Percentiles rank a stretch among this genome's conserved stretches.
Conservation (phyloP, 92 coral and sea anemone genomes). For the Epizoanthus stellaris region DNA sequence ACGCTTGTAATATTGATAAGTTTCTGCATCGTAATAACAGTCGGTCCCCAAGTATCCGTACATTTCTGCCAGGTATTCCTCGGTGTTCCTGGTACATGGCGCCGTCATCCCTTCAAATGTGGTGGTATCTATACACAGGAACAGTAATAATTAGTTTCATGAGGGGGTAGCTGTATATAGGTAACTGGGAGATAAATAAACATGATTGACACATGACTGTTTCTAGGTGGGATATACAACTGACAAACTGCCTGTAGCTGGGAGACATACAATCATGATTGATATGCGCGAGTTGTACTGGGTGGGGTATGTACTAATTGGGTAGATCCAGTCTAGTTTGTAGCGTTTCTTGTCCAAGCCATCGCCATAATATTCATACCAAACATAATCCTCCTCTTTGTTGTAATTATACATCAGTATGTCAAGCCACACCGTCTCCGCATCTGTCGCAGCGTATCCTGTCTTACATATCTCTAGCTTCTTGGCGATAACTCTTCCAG, state of each 20-base stretch:
- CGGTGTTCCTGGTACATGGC: constrained; percentile 39
- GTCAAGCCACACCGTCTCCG: constrained; percentile 41
- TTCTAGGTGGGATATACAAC: too few species aligned
- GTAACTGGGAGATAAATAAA: too few species aligned
- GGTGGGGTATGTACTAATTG: constrained; percentile 24
- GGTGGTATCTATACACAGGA: neutral
- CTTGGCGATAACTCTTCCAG: constrained; percentile 10
- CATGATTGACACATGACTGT: too few species aligned
- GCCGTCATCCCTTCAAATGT: constrained; percentile 42
- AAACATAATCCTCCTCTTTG: constrained; percentile 23
- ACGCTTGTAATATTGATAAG: constrained; percentile 29
- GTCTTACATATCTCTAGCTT: constrained; percentile 26
- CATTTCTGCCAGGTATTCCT: constrained; percentile 43
- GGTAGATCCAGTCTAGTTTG: constrained; percentile 53
- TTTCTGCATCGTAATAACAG: constrained; percentile 35
- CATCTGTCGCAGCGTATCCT: constrained; percentile 35
- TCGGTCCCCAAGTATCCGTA: constrained; percentile 58
- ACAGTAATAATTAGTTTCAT: too few species aligned
- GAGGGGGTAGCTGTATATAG: too few species aligned
- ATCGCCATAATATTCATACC: constrained; percentile 23
- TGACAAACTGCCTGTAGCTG: too few species aligned
- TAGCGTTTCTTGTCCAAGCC: constrained; percentile 59
- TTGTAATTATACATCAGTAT: constrained; percentile 40
- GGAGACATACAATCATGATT: too few species aligned
- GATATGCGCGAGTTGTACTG: neutral